Conservation (phyloP, 2,797 vertebrate genomes). For the Spinus pinus region DNA sequence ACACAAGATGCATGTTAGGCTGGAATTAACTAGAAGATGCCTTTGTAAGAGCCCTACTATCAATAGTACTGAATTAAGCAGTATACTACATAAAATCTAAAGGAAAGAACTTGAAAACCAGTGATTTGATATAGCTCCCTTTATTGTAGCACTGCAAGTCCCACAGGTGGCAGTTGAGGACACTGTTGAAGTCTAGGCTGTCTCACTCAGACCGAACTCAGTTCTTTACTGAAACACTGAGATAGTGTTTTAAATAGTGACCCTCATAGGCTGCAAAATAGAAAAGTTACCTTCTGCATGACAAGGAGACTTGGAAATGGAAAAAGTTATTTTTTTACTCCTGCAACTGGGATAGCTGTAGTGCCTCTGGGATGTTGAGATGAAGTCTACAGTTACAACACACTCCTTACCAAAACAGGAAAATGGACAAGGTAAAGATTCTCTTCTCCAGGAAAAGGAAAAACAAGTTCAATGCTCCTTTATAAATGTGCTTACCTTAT, state of each 20-base stretch:
- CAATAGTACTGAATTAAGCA: neutral
- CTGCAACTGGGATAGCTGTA: neutral
- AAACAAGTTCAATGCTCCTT: neutral
- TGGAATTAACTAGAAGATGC: neutral
- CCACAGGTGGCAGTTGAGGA: neutral
- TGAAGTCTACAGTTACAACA: neutral
- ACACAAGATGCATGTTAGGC: neutral
- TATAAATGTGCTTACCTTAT: conserved; percentile 75
- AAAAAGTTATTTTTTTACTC: neutral
- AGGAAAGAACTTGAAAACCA: neutral
- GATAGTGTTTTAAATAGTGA: neutral
- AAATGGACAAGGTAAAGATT: neutral
- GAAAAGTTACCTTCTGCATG: neutral
- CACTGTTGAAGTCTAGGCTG: neutral
- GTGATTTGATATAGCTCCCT: neutral
- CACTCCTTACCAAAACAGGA: neutral
- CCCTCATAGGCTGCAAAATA: neutral
- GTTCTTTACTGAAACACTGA: neutral
- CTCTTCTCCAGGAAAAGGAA: neutral
- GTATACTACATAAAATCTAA: neutral
- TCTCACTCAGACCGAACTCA: neutral
- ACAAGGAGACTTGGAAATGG: neutral
- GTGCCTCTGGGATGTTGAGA: neutral
- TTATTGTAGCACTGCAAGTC: neutral
- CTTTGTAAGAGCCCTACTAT: neutral